Evolutionary conservation across 2,888 invertebrate species (phyloP), one percentile per base, ranked within the genome.

Genomic region (Nomada fucata): DNA sequence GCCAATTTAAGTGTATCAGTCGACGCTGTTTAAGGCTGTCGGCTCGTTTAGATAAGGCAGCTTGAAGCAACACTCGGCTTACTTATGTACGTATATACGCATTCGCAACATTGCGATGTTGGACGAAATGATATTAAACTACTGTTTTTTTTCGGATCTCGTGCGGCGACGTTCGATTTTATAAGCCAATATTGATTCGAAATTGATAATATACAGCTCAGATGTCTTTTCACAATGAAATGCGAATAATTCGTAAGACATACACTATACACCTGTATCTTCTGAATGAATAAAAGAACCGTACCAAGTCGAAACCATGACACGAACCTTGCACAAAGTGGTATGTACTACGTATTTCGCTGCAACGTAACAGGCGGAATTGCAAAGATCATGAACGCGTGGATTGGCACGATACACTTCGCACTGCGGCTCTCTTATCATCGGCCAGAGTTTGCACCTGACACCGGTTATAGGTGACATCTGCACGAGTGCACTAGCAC

Each of bases 351-450:
- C 36, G 7, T 9, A 5, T 36, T 36, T 5, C 36, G 36, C 36
- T 36, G 7, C 36, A 36, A 36, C 36, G 7, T 7, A 72, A 52
- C 52, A 73, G 44, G 42, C 29, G 64, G 64, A 50, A 65, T 59
- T 50, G 52, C 42, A 36, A 36, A 36, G 36, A 57, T 60, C 36
- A 52, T 64, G 72, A 74, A 47, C 36, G 42, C 55, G 60, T 75
- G 71, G 60, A 47, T 73, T 55, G 53, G 47, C 20, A 47, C 59
- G 78, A 76, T 64, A 15, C 57, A 26, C 29, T n/a, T 61, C 36
- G 57, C n/a, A 84, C 84, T 86, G 82, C 11, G 42, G 15, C 18
- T 63, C 73, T 76, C 76, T 86, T 86, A 86, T 86, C 86, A 75
- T 36, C 50, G 57, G 18, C 42, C 52, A 9, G 29, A 20, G 15